Conservation (phyloP, 2,113 vertebrate species). For the Maccullochella peelii region DNA sequence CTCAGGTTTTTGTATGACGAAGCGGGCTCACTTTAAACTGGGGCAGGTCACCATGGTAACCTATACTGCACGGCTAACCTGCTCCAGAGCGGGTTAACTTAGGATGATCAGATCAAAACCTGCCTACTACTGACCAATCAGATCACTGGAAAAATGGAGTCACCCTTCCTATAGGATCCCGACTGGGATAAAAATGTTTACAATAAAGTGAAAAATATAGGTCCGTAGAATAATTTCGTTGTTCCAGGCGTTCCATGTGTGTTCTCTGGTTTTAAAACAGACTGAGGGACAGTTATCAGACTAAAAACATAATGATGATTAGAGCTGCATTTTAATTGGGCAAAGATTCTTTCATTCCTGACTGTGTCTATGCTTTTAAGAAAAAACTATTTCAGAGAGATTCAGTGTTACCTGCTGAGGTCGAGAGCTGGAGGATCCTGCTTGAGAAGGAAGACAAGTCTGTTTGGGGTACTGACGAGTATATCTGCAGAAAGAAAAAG, state of each 20-base stretch:
- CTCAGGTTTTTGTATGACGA: not conserved
- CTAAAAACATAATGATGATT: no score
- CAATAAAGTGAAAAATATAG: no score
- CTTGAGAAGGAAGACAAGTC: slow-evolving; percentile 93
- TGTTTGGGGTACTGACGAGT: slow-evolving; percentile 95
- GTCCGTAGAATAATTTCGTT: no score
- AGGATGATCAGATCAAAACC: no score
- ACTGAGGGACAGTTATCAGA: no score
- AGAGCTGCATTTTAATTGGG: no score
- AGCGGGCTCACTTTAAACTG: not conserved
- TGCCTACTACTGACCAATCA: no score
- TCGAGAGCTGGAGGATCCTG: slow-evolving; percentile 94
- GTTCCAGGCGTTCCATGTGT: not conserved
- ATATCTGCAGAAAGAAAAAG: slow-evolving; percentile 85
- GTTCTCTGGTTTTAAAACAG: no score
- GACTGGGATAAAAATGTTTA: no score
- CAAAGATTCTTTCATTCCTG: not conserved
- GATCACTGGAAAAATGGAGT: no score
- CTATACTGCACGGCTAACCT: not conserved
- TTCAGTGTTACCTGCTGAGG: slow-evolving; percentile 88
- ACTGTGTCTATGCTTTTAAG: not conserved
- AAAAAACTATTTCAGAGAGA: not conserved
- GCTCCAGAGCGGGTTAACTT: no score
- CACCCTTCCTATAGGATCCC: no score
- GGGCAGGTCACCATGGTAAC: not conserved